Conservation (phyloP, 1,140 invertebrate species). For the Anthonomus grandis region DNA sequence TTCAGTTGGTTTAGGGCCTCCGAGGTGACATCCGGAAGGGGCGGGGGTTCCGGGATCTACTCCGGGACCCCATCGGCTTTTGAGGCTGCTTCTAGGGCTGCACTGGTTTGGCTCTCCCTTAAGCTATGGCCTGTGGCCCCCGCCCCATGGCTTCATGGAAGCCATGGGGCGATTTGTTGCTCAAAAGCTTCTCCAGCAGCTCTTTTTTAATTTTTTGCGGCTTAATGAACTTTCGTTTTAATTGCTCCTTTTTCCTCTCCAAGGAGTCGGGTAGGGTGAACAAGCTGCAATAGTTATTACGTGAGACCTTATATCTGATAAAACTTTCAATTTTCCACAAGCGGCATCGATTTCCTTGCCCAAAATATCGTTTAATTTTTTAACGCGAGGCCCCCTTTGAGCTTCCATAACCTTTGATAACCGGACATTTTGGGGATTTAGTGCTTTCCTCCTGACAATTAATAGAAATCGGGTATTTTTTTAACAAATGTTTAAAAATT, state of each 20-base stretch:
- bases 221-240: too few species aligned
- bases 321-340: conserved; percentile 5
- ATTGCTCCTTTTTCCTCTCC: not conserved
- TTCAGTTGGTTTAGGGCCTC: conserved; percentile 51
- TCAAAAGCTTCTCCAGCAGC: too few species aligned
- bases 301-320: not conserved
- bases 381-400: conserved; percentile 14
- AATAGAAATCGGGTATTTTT: too few species aligned
- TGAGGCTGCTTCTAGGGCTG: too few species aligned
- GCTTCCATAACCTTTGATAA: conserved; percentile 9
- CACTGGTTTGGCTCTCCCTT: too few species aligned
- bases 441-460: too few species aligned
- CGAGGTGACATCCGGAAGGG: conserved; percentile 42
- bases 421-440: conserved; percentile 17
- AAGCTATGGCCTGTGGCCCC: too few species aligned
- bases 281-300: not conserved
- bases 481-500: too few species aligned
- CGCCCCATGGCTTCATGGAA: too few species aligned
- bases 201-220: too few species aligned
- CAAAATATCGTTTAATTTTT: conserved; percentile 16
- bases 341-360: conserved; percentile 4
- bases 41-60: conserved; percentile 48
- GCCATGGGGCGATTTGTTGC: too few species aligned
- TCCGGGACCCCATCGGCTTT: not conserved
- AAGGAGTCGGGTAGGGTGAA: not conserved